These are phyloP conservation scores for Anniella stebbinsi DNA, from an alignment of 2,797 vertebrate species.

Conservation along the genomic window DNA sequence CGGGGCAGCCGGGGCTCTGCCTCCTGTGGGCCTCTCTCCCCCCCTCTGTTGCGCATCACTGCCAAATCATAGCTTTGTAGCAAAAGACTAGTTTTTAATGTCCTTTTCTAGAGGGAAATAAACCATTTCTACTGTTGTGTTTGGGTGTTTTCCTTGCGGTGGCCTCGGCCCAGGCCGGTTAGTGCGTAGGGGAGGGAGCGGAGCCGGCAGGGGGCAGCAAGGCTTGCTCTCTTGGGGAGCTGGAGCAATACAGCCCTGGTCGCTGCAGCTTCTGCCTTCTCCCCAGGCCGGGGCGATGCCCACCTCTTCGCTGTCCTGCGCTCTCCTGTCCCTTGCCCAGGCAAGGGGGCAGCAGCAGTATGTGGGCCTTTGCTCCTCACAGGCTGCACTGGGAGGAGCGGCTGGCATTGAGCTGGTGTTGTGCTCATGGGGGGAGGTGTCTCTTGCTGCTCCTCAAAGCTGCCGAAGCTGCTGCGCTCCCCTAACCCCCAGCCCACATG, in stretches of 20 bases:
- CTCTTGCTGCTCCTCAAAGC: background rate
- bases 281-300: background rate
- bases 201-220: too few relatives aligned
- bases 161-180: background rate
- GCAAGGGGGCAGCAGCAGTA: background rate
- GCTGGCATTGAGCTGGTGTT: background rate
- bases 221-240: background rate
- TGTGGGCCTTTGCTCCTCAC: background rate
- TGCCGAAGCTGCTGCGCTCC: too few relatives aligned
- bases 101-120: slow-evolving; percentile 41
- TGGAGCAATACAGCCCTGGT: background rate
- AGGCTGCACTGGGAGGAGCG: too few relatives aligned
- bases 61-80: slow-evolving; percentile 28
- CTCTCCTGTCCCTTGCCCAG: background rate
- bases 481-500: too few relatives aligned
- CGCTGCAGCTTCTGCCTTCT: background rate
- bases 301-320: background rate
- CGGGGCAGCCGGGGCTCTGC: too few relatives aligned
- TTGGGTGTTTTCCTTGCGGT: background rate
- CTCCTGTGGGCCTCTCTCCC: background rate
- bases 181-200: too few relatives aligned
- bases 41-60: background rate
- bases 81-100: slow-evolving; percentile 42
- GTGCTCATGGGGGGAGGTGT: too few relatives aligned
- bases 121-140: slow-evolving; percentile 31